A percentile compares a stretch with the other conserved stretches of the same genome.
These are phyloP conservation scores for Arctia plantaginis DNA, from an alignment of 2,888 invertebrate species.

Conservation along the genomic window DNA sequence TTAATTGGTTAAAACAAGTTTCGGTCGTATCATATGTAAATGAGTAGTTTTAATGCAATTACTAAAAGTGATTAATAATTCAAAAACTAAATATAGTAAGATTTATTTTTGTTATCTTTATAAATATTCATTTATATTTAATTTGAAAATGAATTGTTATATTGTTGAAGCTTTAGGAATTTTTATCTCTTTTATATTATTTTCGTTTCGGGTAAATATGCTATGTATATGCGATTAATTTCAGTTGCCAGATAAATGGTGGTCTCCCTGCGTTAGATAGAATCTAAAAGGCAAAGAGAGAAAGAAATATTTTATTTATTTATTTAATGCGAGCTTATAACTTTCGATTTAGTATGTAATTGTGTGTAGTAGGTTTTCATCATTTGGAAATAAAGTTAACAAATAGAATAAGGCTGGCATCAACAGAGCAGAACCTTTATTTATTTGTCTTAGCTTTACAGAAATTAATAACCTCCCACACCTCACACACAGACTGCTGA, in stretches of 20 bases:
- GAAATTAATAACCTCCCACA: too few species aligned
- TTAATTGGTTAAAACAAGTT: constrained; percentile 31
- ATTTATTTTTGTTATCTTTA: constrained; percentile 43
- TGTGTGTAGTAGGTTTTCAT: too few species aligned
- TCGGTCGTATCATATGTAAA: constrained; percentile 47
- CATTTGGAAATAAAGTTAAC: too few species aligned
- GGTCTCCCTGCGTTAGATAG: not conserved
- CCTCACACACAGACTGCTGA: too few species aligned
- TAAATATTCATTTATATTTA: constrained; percentile 48
- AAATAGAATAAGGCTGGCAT: too few species aligned
- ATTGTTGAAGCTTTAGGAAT: constrained; percentile 5
- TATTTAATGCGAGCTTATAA: too few species aligned
- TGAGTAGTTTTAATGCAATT: constrained; percentile 50
- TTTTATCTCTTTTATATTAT: not conserved
- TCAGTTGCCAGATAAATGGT: not conserved
- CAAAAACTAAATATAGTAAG: constrained; percentile 34
- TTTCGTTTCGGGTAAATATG: not conserved
- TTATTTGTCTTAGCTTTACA: too few species aligned
- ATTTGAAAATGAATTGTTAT: constrained; percentile 20
- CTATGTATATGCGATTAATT: not conserved
- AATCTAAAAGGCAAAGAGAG: not conserved
- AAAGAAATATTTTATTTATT: too few species aligned
- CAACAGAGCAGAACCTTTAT: too few species aligned
- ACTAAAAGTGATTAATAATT: constrained; percentile 39
- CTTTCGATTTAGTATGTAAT: too few species aligned